Percentiles rank a stretch among this genome's conserved stretches.
phyloP scores from a whole-genome alignment of 2,113 vertebrate genomes.

The Pogona vitticeps region DNA sequence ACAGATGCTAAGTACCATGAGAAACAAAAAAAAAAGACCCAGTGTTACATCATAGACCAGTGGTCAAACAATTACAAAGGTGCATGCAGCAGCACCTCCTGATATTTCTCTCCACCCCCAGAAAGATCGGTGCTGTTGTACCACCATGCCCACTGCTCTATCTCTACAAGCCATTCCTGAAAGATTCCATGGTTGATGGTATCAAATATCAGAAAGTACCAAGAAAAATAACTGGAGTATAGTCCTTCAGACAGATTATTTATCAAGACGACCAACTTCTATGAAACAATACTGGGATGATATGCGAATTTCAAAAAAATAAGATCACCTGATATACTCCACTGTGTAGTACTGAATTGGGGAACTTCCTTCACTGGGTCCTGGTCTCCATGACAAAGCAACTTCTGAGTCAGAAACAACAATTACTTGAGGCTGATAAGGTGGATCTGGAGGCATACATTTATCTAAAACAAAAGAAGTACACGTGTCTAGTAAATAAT shows the following conservation, averaged over 20 bases:
- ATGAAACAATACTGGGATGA: neutral
- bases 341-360: conserved; percentile 87
- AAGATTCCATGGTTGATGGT: neutral
- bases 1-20: neutral
- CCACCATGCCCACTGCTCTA: neutral
- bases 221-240: neutral
- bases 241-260: neutral
- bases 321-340: conserved; percentile 89
- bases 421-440: conserved; percentile 80
- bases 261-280: neutral
- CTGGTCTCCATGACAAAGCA: conserved; percentile 90
- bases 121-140: neutral
- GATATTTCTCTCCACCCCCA: neutral
- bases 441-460: conserved; percentile 87
- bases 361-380: conserved; percentile 81
- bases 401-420: conserved; percentile 93
- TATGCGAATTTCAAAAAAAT: conserved; percentile 9
- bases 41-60: neutral
- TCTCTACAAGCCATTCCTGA: neutral
- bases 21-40: neutral
- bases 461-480: conserved; percentile 75
- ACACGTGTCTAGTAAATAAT: neutral
- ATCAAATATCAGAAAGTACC: neutral
- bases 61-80: neutral
- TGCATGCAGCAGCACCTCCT: no score